Conservation (phyloP, 2,797 vertebrate genomes). For the Centroberyx gerrardi region DNA sequence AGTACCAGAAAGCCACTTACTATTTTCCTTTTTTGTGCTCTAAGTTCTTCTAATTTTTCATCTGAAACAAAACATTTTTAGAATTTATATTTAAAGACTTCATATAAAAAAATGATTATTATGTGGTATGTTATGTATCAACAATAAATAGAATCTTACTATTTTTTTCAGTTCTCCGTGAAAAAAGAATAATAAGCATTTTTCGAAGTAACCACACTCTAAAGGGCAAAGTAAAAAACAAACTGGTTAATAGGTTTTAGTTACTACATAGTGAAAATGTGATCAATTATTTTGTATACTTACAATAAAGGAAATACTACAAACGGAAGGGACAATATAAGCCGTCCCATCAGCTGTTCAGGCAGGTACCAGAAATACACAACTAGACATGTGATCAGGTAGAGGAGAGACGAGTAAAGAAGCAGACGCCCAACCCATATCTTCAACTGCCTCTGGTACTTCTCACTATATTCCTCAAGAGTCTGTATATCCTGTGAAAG, state of each 20-base stretch:
- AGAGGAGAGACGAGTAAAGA: slow-evolving; percentile 92
- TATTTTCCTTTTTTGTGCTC: slow-evolving; percentile 95
- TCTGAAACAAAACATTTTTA: slow-evolving; percentile 80
- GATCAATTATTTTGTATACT: slow-evolving; percentile 78
- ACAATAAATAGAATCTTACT: slow-evolving; percentile 84
- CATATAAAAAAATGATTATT: background rate
- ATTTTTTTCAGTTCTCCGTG: slow-evolving; percentile 94
- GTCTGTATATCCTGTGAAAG: slow-evolving; percentile 89
- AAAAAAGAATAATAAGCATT: slow-evolving; percentile 92
- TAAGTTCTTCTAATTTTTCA: slow-evolving; percentile 95
- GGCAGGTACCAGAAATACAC: slow-evolving; percentile 97
- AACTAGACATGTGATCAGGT: slow-evolving; percentile 89
- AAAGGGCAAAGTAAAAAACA: slow-evolving; percentile 40
- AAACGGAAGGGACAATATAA: slow-evolving; percentile 92
- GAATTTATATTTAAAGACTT: background rate
- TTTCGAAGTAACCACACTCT: slow-evolving; percentile 96
- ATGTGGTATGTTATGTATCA: background rate
- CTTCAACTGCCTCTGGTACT: slow-evolving; percentile 95
- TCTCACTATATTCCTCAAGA: slow-evolving; percentile 95
- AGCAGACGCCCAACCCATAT: slow-evolving; percentile 94
- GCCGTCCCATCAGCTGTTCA: slow-evolving; percentile 90
- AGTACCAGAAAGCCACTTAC: slow-evolving; percentile 85
- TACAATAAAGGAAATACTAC: slow-evolving; percentile 95
- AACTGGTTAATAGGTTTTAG: background rate
- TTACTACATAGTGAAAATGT: slow-evolving; percentile 6